Conservation (phyloP, 1,140 invertebrate species). For the Leptinotarsa lineolata region DNA sequence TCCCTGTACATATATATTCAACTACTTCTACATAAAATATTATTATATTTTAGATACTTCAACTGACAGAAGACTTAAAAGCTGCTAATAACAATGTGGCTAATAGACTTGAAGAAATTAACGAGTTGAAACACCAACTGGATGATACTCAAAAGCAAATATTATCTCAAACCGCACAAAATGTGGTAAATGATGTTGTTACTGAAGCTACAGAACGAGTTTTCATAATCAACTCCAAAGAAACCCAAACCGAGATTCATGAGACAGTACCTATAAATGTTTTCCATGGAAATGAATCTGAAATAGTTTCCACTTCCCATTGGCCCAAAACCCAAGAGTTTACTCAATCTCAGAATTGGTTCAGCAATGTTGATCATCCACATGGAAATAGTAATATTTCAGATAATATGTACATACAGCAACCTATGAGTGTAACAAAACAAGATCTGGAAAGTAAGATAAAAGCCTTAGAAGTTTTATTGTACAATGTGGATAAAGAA, state of each 20-base stretch:
- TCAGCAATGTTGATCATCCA: no score
- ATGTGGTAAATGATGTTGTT: conserved; percentile 34
- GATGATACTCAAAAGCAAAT: conserved; percentile 11
- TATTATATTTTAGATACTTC: conserved; percentile 15
- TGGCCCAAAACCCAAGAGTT: background rate
- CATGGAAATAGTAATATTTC: no score
- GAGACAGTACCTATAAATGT: background rate
- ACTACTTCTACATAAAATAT: background rate
- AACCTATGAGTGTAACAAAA: conserved; percentile 32
- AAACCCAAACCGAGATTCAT: conserved; percentile 19
- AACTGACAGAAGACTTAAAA: conserved; percentile 24
- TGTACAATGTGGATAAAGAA: conserved; percentile 52
- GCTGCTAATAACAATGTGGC: conserved; percentile 12
- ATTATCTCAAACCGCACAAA: conserved; percentile 24
- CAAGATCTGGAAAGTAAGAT: conserved; percentile 50
- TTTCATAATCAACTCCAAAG: conserved; percentile 10
- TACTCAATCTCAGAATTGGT: no score
- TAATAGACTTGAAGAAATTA: background rate
- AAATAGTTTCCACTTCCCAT: background rate
- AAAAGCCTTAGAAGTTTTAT: conserved; percentile 54
- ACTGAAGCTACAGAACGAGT: conserved; percentile 27
- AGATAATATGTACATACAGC: background rate
- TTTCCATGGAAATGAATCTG: background rate
- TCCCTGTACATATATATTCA: no score
- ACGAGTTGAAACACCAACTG: conserved; percentile 22